Evolutionary conservation across 2,113 vertebrate species (phyloP), one percentile per base, ranked within the genome.

Genomic region (Chloropsis hardwickii): DNA sequence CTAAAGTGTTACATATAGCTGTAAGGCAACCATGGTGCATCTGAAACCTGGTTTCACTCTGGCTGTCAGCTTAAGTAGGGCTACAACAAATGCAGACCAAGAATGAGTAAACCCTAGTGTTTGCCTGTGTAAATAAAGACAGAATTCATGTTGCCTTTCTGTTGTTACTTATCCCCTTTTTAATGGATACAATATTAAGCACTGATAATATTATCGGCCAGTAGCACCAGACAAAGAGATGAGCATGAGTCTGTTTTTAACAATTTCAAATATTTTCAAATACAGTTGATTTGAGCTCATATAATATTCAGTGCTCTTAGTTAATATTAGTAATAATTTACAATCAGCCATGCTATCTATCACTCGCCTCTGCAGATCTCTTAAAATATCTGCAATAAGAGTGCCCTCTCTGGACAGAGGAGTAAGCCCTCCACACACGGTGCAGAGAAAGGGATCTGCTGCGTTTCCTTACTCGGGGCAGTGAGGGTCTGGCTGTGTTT

Each of bases 371-470:
- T 62, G 35, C 58, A 90, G 33, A 70, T 7, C 24, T 92, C 51
- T 58, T 72, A 48, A 71, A 83, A 86, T 90, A 87, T 10, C 79
- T 94, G 80, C 88, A 82, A 64, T 90, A 65, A 86, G 82, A 94
- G 82, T 96, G 92, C 93, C 93, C 94, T 93, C 95, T 93, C 90
- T 96, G 92, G 90, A 85, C 90, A 61, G 65, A 89, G 61, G 33
- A 11, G 18, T 6, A 57, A 93, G 67, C 21, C 81, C 44, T 93
- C 13, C 19, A 9, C 35, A n/a, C 1, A 3, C 7, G 3, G 0
- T 10, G 31, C 24, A 37, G 40, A 64, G 39, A 42, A 27, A 44
- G 54, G 42, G 33, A 40, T 44, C 65, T 81, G 45, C 62, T 27
- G 61, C 5, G 42, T 22, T 50, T 37, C 71, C 53, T 21, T 3